A percentile compares a stretch with the other conserved stretches of the same genome.
phyloP scores from a whole-genome alignment of 1,140 invertebrate species.

The Hycleus cichorii region DNA sequence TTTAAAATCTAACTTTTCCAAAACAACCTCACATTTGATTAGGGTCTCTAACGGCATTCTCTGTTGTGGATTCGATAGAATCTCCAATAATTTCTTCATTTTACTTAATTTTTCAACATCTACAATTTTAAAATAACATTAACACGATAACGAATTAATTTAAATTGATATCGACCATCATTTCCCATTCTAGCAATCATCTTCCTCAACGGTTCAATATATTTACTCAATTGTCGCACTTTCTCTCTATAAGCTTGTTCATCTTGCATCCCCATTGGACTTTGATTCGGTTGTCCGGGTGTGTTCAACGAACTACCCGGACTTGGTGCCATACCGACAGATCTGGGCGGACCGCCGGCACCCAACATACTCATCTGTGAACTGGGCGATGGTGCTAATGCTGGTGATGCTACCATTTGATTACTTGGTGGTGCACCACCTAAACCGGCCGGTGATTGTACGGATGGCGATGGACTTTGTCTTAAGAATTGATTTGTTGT shows the following conservation, averaged over 20 bases:
- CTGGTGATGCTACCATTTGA: constrained; percentile 64
- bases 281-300: constrained; percentile 64
- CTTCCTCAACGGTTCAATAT: constrained; percentile 81
- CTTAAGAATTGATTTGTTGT: constrained; percentile 59
- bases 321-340: constrained; percentile 64
- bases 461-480: constrained; percentile 62
- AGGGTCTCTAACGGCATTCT: constrained; percentile 81
- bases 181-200: constrained; percentile 82
- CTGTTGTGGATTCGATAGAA: constrained; percentile 80
- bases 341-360: constrained; percentile 42
- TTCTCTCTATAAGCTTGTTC: constrained; percentile 89
- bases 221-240: constrained; percentile 83
- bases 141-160: not conserved
- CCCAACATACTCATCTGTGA: constrained; percentile 52
- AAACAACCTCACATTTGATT: constrained; percentile 86
- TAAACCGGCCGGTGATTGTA: constrained; percentile 59
- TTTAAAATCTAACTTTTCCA: constrained; percentile 75
- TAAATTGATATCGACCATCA: constrained; percentile 61
- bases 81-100: constrained; percentile 87
- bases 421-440: constrained; percentile 47
- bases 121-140: constrained; percentile 33
- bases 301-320: constrained; percentile 75
- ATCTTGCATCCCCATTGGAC: constrained; percentile 62
- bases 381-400: constrained; percentile 61
- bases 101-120: constrained; percentile 81